Percentiles rank a stretch among this genome's conserved stretches.
These are phyloP conservation scores for Macquaria australasica DNA, from an alignment of 2,113 vertebrate genomes.

Conservation along the genomic window DNA sequence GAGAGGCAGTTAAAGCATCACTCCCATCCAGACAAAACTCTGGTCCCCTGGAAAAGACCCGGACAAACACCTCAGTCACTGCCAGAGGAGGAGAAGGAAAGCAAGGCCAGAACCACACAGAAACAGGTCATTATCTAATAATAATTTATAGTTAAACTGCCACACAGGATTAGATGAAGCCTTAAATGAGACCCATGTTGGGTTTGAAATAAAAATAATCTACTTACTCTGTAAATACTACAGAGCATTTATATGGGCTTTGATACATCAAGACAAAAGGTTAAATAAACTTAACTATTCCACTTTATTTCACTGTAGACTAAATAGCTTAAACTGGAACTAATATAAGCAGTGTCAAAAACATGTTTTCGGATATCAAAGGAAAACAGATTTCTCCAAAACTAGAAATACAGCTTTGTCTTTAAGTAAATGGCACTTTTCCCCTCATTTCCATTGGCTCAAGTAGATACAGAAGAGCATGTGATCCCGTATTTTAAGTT, in stretches of 20 bases:
- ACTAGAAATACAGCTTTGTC: neutral
- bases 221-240: neutral
- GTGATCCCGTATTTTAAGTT: neutral
- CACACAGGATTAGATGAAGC: neutral
- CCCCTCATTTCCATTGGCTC: neutral
- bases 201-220: neutral
- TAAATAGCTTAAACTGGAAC: neutral
- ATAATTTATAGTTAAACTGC: neutral
- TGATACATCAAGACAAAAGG: neutral
- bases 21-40: constrained; percentile 50
- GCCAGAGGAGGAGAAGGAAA: constrained; percentile 7
- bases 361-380: neutral
- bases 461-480: neutral
- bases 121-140: constrained; percentile 79
- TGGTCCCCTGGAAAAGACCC: constrained; percentile 78
- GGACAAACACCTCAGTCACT: neutral
- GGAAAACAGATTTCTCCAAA: neutral
- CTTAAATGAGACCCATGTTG: neutral
- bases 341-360: neutral
- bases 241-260: neutral
- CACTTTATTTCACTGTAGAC: no score
- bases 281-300: neutral
- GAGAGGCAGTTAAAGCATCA: constrained; percentile 56
- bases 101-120: constrained; percentile 15
- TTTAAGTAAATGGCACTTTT: neutral